Base-by-base conservation (phyloP, 2,113 vertebrate genomes). In the Rhipidura dahli region DNA sequence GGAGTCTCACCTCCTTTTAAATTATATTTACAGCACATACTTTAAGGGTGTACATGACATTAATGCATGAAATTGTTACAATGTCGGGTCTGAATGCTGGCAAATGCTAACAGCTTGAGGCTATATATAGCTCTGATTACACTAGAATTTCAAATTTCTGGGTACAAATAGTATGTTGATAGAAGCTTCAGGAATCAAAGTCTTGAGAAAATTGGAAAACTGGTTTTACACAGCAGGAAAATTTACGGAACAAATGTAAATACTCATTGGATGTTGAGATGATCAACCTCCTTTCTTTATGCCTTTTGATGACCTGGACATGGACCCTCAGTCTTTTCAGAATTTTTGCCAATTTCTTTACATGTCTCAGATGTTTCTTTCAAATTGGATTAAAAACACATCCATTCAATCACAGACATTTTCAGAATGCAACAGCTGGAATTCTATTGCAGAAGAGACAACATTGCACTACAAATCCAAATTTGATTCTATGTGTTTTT, bases 101-200 rank as follows among this genome's bases (percentile, higher is more conserved):
- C 35, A 72, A 76, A 47, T 64, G 16, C 4, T 64, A 68, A 51
- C 5, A 65, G 14, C 8, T 21, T 0, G 0, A 64, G 23, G 6
- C 10, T 86, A 39, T 56, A n/a, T 6, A 20, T 31, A 57, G 16
- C 11, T 69, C 23, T 80, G 21, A 8, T 72, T 77, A 24, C 26
- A 45, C 39, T 6, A 80, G 8, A 68, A 51, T 42, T 83, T 72
- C 16, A 77, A 20, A 73, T 87, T 78, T 83, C n/a, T 87, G 11
- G 4, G 6, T 63, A 47, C 9, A 61, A 69, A 77, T 37, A 60
- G 11, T 49, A n/a, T 7, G 1, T 19, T 40, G 11, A 44, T 28
- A 5, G 20, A 60, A 87, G 17, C 5, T 57, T 87, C 65, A 79
- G 31, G 17, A 44, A 72, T 44, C 22, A 68, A 76, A 76, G 8